phyloP scores from a whole-genome alignment of 1,140 invertebrate genomes.

The Cheumatopsyche charites region DNA sequence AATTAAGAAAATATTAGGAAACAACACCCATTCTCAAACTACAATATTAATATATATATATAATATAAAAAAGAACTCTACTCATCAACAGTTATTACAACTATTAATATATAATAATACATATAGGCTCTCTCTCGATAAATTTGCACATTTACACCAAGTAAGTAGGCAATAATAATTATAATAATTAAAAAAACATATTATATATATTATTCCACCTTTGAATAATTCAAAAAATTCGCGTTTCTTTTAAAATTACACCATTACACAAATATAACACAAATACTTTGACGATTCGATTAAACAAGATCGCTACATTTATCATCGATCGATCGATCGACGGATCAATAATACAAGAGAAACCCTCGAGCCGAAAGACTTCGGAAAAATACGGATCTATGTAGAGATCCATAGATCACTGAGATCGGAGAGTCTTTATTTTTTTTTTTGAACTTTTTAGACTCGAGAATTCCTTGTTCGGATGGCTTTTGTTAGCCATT shows the following conservation, averaged over 20 bases:
- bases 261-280: constrained; percentile 37
- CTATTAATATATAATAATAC: constrained; percentile 34
- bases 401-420: constrained; percentile 2
- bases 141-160: constrained; percentile 34
- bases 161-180: constrained; percentile 41
- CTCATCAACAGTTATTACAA: constrained; percentile 42
- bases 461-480: constrained; percentile 23
- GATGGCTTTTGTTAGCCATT: too few relatives aligned
- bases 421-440: constrained; percentile 12
- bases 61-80: constrained; percentile 25
- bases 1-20: constrained; percentile 26
- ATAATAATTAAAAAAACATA: too few relatives aligned
- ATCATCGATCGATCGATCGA: constrained; percentile 22
- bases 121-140: constrained; percentile 42
- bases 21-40: constrained; percentile 24
- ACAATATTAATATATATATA: neutral
- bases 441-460: too few relatives aligned
- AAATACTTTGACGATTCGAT: constrained; percentile 44
- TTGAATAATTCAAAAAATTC: neutral
- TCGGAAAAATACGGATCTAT: constrained; percentile 13
- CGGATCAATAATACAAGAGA: constrained; percentile 21
- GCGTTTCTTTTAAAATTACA: constrained; percentile 16
- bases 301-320: constrained; percentile 31
- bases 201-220: constrained; percentile 8
- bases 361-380: constrained; percentile 13